Evolutionary conservation across 2,888 invertebrate genomes (phyloP), one percentile per base, ranked within the genome.

Genomic region (Macropis europaea): DNA sequence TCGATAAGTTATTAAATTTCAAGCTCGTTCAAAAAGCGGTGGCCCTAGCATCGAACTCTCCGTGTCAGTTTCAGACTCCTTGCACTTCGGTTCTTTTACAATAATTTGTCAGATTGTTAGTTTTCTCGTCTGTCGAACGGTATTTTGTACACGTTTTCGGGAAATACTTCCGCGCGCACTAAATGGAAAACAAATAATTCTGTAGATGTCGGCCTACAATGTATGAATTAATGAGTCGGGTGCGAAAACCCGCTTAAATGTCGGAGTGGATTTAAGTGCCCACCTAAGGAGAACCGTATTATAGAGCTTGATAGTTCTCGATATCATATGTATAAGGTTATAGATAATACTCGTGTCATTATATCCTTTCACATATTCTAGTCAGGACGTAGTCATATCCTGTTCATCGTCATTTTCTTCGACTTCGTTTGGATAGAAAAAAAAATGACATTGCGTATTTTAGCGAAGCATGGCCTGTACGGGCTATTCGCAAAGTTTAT

Each of bases 121-220:
- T 57, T 36, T 34, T 36, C 38, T 57, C 19, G 13, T 42, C 48
- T 43, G 34, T 43, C 26, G 71, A 54, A 59, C 30, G 32, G 3
- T 54, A 50, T 60, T 66, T 60, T 72, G 38, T 64, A 64, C 47
- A 34, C 38, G 22, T 40, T 54, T 43, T 22, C 43, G 28, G 13
- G 3, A 11, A 22, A 26, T 11, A 52, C 19, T 30, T 63, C 45
- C 45, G 30, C 54, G 15, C 36, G 47, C 17, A 59, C 52, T 63
- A 42, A 19, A 66, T 42, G 50, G 28, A 43, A 34, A 48, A 52
- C 32, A 56, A 69, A 68, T 50, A 60, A 47, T 68, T 68, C 43
- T 66, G 77, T 79, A 76, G 77, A 77, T 45, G 60, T 67, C 80
- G 73, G 79, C 79, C 79, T 79, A 77, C 64, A 52, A 79, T 26